Percentiles rank a stretch among this genome's conserved stretches.
These are phyloP conservation scores for Varecia variegata DNA, from an alignment of 2,797 vertebrate species.

Conservation along the genomic window DNA sequence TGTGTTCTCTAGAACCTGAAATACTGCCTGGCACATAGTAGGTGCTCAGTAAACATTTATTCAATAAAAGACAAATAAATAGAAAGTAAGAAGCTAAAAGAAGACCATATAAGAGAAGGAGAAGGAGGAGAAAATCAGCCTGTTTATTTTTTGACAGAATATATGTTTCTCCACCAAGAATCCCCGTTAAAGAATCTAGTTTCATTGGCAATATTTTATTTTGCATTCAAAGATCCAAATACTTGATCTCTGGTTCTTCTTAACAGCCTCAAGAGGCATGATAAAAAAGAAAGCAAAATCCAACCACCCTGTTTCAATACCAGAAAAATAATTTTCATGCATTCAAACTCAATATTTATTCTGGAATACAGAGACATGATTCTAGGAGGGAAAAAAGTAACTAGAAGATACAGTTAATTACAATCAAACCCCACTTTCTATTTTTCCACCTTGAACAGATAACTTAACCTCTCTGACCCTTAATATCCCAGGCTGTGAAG, in stretches of 20 bases:
- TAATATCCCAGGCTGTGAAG: neutral
- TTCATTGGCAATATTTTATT: constrained; percentile 8
- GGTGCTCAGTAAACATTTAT: neutral
- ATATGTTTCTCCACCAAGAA: constrained; percentile 19
- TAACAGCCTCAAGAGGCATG: neutral
- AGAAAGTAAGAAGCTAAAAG: neutral
- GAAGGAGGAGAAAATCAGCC: neutral
- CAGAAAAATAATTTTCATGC: constrained; percentile 17
- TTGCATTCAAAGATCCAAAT: constrained; percentile 14
- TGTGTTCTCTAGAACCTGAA: neutral
- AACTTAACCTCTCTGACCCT: neutral
- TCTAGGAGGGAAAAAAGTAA: neutral
- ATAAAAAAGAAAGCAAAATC: neutral
- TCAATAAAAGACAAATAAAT: neutral
- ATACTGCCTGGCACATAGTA: neutral
- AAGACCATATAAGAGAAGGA: neutral
- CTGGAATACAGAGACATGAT: neutral
- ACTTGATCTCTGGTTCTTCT: constrained; percentile 32
- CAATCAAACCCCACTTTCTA: neutral
- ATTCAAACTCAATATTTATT: constrained; percentile 6
- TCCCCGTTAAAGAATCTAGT: neutral
- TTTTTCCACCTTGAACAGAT: neutral
- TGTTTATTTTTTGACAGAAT: neutral
- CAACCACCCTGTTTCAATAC: neutral
- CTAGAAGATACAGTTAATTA: neutral